phyloP scores from a whole-genome alignment of 2,113 vertebrate genomes.

The Procapra przewalskii region DNA sequence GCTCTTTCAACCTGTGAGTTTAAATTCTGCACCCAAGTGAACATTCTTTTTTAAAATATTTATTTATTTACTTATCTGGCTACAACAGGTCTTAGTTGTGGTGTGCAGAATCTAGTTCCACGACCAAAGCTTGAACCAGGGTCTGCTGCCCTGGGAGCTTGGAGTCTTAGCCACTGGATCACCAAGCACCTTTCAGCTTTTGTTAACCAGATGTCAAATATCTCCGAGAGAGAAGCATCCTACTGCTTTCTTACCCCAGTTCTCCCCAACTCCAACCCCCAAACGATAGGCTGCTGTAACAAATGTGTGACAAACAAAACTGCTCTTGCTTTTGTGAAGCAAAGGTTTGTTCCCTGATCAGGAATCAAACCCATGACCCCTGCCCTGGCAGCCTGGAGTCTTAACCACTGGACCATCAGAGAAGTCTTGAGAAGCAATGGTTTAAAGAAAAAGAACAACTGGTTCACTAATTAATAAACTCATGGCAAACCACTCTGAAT shows the following conservation, averaged over 20 bases:
- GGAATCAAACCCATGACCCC: background rate
- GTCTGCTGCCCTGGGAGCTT: background rate
- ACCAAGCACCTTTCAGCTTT: background rate
- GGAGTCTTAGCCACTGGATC: background rate
- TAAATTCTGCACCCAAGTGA: background rate
- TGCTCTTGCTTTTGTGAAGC: background rate
- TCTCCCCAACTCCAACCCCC: fast-evolving
- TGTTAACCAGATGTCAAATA: background rate
- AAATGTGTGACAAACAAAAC: fast-evolving
- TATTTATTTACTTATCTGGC: background rate
- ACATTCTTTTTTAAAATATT: background rate
- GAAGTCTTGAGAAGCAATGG: background rate
- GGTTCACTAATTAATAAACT: no score
- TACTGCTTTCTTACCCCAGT: background rate
- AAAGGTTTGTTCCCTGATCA: background rate
- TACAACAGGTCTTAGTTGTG: background rate
- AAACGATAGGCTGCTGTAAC: background rate
- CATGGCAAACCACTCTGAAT: background rate
- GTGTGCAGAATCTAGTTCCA: background rate
- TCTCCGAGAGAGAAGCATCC: background rate
- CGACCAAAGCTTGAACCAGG: background rate
- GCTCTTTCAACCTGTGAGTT: background rate
- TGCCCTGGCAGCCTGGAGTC: background rate
- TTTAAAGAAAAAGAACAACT: background rate
- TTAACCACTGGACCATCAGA: background rate